Conservation (phyloP, 1,140 invertebrate species). For the Atopsyche davidsoni region DNA sequence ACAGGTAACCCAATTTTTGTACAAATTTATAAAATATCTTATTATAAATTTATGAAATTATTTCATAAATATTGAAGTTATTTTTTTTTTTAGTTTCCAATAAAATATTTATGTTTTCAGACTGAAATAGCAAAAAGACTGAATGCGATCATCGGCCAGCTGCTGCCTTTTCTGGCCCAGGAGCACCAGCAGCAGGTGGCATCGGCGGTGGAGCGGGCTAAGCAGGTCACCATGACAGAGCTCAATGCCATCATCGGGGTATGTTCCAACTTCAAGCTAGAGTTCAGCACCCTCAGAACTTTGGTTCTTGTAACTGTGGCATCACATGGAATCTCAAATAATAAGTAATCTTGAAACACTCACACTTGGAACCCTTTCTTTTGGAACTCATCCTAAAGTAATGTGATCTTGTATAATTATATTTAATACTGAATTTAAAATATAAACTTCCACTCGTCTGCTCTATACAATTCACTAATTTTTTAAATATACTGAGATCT, state of each 20-base stretch:
- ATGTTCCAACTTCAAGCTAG: conserved; percentile 45
- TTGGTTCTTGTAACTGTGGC: too few species aligned
- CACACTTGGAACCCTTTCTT: too few species aligned
- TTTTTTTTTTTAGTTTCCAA: conserved; percentile 19
- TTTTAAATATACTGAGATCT: too few species aligned
- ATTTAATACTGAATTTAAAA: too few species aligned
- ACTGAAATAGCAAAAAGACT: conserved; percentile 91
- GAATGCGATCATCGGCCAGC: conserved; percentile 84
- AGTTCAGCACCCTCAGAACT: neutral
- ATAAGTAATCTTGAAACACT: too few species aligned
- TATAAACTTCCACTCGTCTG: too few species aligned
- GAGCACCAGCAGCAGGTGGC: conserved; percentile 94
- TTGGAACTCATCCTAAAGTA: too few species aligned
- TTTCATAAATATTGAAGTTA: conserved; percentile 18
- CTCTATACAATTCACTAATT: too few species aligned
- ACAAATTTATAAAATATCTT: conserved; percentile 4
- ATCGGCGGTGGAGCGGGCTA: conserved; percentile 86
- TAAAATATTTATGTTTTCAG: conserved; percentile 52
- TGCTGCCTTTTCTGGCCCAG: conserved; percentile 85
- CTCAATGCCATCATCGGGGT: conserved; percentile 84
- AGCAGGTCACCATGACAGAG: conserved; percentile 93
- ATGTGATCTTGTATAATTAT: too few species aligned
- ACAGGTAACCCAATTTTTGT: conserved; percentile 63
- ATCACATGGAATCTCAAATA: too few species aligned
- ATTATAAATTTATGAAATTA: conserved; percentile 6